Percentiles rank a stretch among this genome's conserved stretches.
Evolutionary conservation across 2,797 vertebrate species (phyloP).

Genomic region (Morelia viridis): DNA sequence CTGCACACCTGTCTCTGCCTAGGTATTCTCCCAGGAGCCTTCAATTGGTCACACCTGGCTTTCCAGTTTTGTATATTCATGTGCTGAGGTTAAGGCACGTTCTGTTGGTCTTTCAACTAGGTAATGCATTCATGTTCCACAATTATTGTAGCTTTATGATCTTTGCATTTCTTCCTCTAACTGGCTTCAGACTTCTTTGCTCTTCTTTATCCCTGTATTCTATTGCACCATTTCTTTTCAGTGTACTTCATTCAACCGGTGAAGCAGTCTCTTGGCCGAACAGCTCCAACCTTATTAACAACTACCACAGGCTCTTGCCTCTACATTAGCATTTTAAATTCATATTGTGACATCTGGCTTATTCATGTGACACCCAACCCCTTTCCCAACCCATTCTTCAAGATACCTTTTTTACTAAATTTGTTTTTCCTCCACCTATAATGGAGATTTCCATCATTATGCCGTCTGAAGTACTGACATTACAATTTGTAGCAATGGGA

Average conservation of each 20-base stretch:
- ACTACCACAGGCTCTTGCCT: background rate
- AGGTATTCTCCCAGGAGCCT: background rate
- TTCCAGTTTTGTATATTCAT: background rate
- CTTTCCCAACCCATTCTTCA: too few species aligned
- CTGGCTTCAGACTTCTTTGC: background rate
- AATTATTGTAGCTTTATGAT: background rate
- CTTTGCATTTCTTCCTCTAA: background rate
- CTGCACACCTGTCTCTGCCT: slow-evolving; percentile 27
- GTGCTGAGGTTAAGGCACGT: background rate
- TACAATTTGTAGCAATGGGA: background rate
- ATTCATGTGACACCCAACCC: background rate
- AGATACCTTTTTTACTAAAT: too few species aligned
- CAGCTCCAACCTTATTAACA: too few species aligned
- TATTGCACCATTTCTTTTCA: too few species aligned
- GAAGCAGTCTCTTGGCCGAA: background rate
- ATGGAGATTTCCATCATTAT: background rate
- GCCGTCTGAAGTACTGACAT: background rate
- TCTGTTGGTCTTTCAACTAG: background rate
- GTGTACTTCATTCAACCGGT: background rate
- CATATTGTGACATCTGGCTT: background rate
- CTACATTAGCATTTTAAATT: background rate
- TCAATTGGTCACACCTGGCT: background rate
- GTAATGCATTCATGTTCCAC: background rate
- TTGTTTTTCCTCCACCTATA: too few species aligned
- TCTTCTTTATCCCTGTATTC: background rate